A percentile compares a stretch with the other conserved stretches of the same genome.
Conservation (phyloP, 1,140 invertebrate genomes). For the Leptoteleia sp. region DNA sequence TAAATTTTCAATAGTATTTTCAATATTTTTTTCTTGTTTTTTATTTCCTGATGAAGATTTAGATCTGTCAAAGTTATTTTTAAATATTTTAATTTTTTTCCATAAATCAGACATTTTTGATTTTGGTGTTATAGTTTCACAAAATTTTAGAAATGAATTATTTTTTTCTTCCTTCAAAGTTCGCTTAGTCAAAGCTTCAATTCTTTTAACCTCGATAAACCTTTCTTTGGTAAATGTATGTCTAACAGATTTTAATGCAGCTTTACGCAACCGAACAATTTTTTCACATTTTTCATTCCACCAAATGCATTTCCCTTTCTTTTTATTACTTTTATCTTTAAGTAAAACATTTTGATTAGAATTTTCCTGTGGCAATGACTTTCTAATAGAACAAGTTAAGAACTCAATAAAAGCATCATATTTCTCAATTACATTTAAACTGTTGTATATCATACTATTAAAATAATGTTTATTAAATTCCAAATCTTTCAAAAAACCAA, state of each 20-base stretch:
- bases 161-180: conserved; percentile 34
- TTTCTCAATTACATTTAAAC: not conserved
- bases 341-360: no score
- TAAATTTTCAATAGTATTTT: not conserved
- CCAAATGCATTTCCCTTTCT: conserved; percentile 16
- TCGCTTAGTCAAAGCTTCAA: conserved; percentile 7
- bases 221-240: conserved; percentile 16
- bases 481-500: not conserved
- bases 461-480: conserved; percentile 5
- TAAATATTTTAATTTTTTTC: conserved; percentile 31
- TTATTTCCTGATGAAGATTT: conserved; percentile 2
- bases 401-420: conserved; percentile 23
- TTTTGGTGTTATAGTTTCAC: conserved; percentile 25
- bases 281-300: conserved; percentile 42
- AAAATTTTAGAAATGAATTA: conserved; percentile 1
- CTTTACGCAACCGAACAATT: conserved; percentile 9
- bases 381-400: no score
- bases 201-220: conserved; percentile 37
- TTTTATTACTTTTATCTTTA: not conserved
- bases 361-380: no score
- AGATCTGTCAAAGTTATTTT: conserved; percentile 11
- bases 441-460: conserved; percentile 18
- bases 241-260: conserved; percentile 22
- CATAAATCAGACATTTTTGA: conserved; percentile 20
- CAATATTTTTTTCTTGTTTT: conserved; percentile 9